Base-by-base conservation (phyloP, 2,797 vertebrate genomes). In the Lepus townsendii region DNA sequence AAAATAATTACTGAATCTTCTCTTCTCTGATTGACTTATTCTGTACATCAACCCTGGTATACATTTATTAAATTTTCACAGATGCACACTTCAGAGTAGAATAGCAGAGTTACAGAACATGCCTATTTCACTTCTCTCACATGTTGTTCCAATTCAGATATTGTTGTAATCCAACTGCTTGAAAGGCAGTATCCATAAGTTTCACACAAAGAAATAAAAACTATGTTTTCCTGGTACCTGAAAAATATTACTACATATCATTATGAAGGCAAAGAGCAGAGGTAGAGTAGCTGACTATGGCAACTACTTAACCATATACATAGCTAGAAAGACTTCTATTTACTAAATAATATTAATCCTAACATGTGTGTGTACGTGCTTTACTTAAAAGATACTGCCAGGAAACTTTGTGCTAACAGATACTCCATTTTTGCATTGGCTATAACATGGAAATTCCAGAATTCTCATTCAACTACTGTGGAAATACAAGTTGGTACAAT, bases 291-390 rank as follows among this genome's bases (percentile, higher is more conserved):
- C 32, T 62, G 35, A 72, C 35, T 71, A 57, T 26, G n/a, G 17
- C 38, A 77, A 89, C n/a, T 86, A 75, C 35, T 79, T 82, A 84
- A 80, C n/a, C 57, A 91, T 20, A 4, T 82, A 47, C 63, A 68
- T 68, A 96, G 14, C 7, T 65, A 35, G 62, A 88, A 32, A 24
- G 16, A 79, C 30, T 65, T 62, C 30, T 69, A 5, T 76, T 35
- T 89, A 50, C 66, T 88, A 71, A 26, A 42, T 47, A 90, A n/a
- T 73, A 88, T 38, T 88, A 84, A 75, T 50, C 4, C 2, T 54
- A 75, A 71, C 42, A 9, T 47, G 42, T 47, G 42, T 47, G 42
- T 47, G 42, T 9, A 47, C 42, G 9, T 47, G 42, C 42, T 47
- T 9, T 8, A 9, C 42, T 47, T 47, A 47, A 47, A 47, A 47